These are phyloP conservation scores for Poecile atricapillus DNA, from an alignment of 2,113 vertebrate species.

Conservation along the genomic window DNA sequence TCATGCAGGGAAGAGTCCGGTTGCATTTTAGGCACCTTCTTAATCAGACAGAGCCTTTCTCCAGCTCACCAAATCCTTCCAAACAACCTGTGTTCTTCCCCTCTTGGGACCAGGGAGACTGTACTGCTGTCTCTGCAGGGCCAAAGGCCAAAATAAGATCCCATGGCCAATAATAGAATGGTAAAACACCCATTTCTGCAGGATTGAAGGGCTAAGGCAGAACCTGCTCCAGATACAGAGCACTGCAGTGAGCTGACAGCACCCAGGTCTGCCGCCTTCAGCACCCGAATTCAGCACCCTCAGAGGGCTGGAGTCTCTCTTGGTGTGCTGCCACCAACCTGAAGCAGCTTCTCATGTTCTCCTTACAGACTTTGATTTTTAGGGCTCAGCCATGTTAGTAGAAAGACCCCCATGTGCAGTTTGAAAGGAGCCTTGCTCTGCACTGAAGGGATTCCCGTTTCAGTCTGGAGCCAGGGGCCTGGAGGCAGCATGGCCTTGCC, in stretches of 20 bases:
- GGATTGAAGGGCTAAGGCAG: neutral
- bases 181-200: neutral
- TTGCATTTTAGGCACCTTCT: neutral
- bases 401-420: neutral
- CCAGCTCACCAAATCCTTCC: neutral
- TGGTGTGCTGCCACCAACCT: neutral
- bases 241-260: neutral
- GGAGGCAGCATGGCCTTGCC: neutral
- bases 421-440: neutral
- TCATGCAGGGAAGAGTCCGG: rapidly evolving
- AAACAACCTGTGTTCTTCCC: neutral
- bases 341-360: neutral
- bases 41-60: neutral
- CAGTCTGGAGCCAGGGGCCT: neutral
- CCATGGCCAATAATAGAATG: neutral
- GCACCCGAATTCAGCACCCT: neutral
- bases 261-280: neutral
- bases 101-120: rapidly evolving
- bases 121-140: neutral
- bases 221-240: too few relatives aligned
- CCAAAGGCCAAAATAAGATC: neutral
- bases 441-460: neutral
- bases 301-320: neutral
- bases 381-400: neutral
- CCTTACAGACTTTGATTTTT: neutral